phyloP scores from a whole-genome alignment of 2,797 vertebrate genomes.

The Gallinago solitaria region DNA sequence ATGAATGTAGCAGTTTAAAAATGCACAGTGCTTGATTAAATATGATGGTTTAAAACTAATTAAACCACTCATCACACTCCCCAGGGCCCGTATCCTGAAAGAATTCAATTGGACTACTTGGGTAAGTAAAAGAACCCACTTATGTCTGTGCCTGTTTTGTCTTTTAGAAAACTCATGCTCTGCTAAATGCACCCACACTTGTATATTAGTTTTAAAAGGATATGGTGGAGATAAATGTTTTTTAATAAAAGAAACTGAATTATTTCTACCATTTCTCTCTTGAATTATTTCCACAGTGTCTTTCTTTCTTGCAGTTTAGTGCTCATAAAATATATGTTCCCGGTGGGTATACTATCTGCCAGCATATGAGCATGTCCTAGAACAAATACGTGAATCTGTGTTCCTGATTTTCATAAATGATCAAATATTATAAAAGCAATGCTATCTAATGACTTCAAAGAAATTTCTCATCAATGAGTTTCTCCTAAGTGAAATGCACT shows the following conservation, averaged over 20 bases:
- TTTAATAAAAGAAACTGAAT: constrained; percentile 62
- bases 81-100: neutral
- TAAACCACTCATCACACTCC: constrained; percentile 44
- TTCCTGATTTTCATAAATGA: neutral
- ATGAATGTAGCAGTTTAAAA: constrained; percentile 25
- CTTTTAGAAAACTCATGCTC: neutral
- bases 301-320: neutral
- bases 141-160: neutral
- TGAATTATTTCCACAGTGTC: constrained; percentile 4
- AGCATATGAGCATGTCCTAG: neutral
- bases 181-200: neutral
- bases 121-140: neutral
- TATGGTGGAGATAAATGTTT: neutral
- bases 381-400: neutral
- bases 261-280: constrained; percentile 14
- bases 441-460: neutral
- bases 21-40: constrained; percentile 26
- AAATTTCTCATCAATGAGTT: neutral
- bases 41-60: constrained; percentile 51
- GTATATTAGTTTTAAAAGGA: neutral
- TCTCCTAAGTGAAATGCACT: neutral
- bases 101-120: neutral
- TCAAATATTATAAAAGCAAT: neutral
- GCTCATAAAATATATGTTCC: constrained; percentile 21
- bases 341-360: neutral